Evolutionary conservation across 2,888 invertebrate species (phyloP), one percentile per base, ranked within the genome.

Genomic region (Hipparchia semele): DNA sequence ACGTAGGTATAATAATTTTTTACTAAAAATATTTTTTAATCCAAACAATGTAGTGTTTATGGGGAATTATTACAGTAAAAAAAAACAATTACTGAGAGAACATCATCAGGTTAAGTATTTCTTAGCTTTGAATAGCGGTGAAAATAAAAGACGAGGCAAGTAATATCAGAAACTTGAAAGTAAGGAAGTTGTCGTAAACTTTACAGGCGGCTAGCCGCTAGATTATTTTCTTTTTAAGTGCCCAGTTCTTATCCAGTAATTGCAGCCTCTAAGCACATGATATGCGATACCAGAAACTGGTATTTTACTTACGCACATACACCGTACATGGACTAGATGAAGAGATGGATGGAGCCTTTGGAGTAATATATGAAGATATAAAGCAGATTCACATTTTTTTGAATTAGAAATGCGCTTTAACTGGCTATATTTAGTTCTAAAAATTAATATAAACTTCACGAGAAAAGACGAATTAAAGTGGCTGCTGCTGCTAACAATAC

Each of bases 151-250:
- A 64, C 51, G 51, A 56, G n/a, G 49, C 53, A 65, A 53, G 51
- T 67, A 10, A 58, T 61, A 61, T 33, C 51, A 60, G 61, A 69
- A 61, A 69, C 69, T 53, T 23, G 61, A 69, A 69, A 60, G 60
- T 39, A 39, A 60, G 69, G 69, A 69, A 69, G 69, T 69, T 12
- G 69, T 69, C 61, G 61, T 61, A 69, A 69, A 69, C 7, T 60
- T 69, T 69, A 73, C 62, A 68, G 58, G 62, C 70, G 53, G 59
- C 45, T 58, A 66, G 73, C 67, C 53, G 64, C 45, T 58, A 66
- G 71, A 61, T 67, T 67, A 75, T 73, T 73, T 66, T 73, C 70
- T 39, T 64, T n/a, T 53, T 54, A 73, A 71, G 67, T 73, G 51
- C 45, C 68, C 65, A 45, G 70, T 60, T 53, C 46, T 53, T 65